Evolutionary conservation across 2,888 invertebrate genomes (phyloP).

Genomic region (Synergus japonicus): DNA sequence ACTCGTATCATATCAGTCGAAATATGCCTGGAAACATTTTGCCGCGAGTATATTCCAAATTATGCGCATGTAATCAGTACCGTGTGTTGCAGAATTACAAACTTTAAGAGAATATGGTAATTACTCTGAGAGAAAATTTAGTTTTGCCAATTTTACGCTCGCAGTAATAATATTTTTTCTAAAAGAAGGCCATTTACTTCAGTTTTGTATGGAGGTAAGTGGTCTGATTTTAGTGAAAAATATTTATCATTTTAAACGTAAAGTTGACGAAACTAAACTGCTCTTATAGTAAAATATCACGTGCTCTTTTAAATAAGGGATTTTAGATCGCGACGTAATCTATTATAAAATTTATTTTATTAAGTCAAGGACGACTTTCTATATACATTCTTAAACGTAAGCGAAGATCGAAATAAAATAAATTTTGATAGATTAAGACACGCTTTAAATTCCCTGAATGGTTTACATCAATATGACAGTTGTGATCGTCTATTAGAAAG

Average conservation of each 20-base stretch:
- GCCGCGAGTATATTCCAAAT: conserved; percentile 19
- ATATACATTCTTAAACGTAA: not conserved
- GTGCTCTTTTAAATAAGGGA: not conserved
- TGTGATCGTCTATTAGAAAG: not conserved
- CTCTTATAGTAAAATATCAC: too few relatives aligned
- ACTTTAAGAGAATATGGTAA: not conserved
- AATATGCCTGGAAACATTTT: not conserved
- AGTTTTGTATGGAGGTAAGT: too few relatives aligned
- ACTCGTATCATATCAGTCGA: not conserved
- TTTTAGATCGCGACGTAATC: not conserved
- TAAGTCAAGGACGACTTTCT: not conserved
- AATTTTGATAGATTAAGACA: not conserved
- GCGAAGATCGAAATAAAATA: not conserved
- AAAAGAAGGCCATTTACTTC: too few relatives aligned
- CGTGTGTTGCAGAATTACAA: not conserved
- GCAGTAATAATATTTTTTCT: too few relatives aligned
- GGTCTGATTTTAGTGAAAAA: too few relatives aligned
- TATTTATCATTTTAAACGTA: too few relatives aligned
- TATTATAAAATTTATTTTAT: not conserved
- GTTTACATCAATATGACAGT: not conserved
- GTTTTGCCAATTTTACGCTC: too few relatives aligned
- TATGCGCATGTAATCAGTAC: conserved; percentile 4
- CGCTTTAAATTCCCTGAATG: not conserved
- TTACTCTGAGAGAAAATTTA: too few relatives aligned
- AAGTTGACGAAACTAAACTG: too few relatives aligned